phyloP scores from a whole-genome alignment of 2,888 invertebrate species.

The Eristalinus sepulchralis region DNA sequence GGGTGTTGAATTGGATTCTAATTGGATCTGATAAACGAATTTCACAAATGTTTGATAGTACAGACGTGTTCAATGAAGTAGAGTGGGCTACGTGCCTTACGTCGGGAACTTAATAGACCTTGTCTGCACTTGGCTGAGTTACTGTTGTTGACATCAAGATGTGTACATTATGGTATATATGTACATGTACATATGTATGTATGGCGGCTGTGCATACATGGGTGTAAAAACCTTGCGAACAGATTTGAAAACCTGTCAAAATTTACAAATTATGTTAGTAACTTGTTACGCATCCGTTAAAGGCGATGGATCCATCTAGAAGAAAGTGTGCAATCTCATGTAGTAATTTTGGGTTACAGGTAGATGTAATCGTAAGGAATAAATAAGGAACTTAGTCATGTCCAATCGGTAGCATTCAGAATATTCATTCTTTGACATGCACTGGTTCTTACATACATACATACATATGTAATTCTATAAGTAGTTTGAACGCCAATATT shows the following conservation, averaged over 20 bases:
- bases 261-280: neutral
- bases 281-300: neutral
- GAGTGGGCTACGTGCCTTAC: conserved; percentile 50
- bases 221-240: neutral
- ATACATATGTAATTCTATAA: too few species aligned
- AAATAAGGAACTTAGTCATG: too few species aligned
- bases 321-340: too few species aligned
- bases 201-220: neutral
- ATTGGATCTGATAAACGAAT: neutral
- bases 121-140: neutral
- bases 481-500: too few species aligned
- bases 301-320: neutral
- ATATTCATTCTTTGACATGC: too few species aligned
- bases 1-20: neutral
- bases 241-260: neutral
- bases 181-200: neutral
- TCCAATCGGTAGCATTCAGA: too few species aligned
- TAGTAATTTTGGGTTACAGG: too few species aligned
- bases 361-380: too few species aligned
- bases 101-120: conserved; percentile 13
- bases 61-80: neutral
- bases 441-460: too few species aligned
- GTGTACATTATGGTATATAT: neutral
- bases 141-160: neutral
- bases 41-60: neutral